Percentiles rank a stretch among this genome's conserved stretches.
These are phyloP conservation scores for Pogonognathellus flavescens DNA, from an alignment of 1,140 invertebrate species.

Conservation along the genomic window DNA sequence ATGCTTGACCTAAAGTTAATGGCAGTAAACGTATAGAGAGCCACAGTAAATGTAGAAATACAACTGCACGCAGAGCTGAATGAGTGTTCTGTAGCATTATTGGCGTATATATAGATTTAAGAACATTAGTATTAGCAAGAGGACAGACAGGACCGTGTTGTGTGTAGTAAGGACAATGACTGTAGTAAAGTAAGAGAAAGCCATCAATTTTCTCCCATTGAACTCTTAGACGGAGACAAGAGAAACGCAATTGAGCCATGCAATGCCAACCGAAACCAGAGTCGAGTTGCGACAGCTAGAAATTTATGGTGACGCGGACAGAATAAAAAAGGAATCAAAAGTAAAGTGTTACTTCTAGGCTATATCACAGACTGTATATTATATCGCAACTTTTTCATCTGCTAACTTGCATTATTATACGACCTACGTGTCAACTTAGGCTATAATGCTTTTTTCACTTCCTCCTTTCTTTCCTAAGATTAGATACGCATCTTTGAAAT, in stretches of 20 bases:
- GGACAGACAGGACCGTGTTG: constrained; percentile 1
- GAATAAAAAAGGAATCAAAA: constrained; percentile 52
- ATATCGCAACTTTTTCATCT: background rate
- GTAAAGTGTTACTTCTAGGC: constrained; percentile 40
- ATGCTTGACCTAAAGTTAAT: constrained; percentile 33
- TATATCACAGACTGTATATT: constrained; percentile 16
- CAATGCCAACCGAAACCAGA: constrained; percentile 16
- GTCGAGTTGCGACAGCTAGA: constrained; percentile 30
- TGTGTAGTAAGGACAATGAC: constrained; percentile 38
- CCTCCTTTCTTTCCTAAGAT: constrained; percentile 31
- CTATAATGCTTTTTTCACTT: background rate
- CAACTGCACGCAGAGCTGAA: background rate
- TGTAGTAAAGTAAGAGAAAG: constrained; percentile 28
- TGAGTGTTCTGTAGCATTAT: too few species aligned
- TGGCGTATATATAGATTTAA: background rate
- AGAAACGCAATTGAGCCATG: constrained; percentile 27
- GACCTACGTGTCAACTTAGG: background rate
- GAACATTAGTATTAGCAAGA: constrained; percentile 30
- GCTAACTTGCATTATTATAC: background rate
- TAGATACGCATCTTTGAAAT: constrained; percentile 37
- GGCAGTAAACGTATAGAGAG: constrained; percentile 17
- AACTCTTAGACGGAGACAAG: constrained; percentile 35
- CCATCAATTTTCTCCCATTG: constrained; percentile 52
- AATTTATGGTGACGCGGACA: constrained; percentile 50
- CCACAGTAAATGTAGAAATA: background rate